Percentiles rank a stretch among this genome's conserved stretches.
These are phyloP conservation scores for Eristalis intricaria DNA, from an alignment of 2,888 invertebrate genomes.

Conservation along the genomic window DNA sequence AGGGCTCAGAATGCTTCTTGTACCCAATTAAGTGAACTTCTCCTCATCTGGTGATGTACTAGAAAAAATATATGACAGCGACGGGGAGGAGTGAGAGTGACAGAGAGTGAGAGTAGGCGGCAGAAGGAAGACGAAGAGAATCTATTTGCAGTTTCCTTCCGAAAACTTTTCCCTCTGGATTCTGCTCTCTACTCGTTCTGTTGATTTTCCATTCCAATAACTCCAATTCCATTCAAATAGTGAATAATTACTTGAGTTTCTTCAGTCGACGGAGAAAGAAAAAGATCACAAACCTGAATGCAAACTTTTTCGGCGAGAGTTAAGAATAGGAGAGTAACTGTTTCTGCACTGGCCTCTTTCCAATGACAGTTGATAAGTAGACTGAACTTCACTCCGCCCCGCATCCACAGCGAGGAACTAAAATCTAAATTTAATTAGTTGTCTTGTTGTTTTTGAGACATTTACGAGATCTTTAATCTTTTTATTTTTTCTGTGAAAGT, in stretches of 20 bases:
- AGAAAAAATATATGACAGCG: no score
- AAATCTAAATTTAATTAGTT: not conserved
- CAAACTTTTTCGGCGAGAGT: not conserved
- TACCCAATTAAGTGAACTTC: not conserved
- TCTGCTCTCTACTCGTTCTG: constrained; percentile 15
- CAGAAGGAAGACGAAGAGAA: not conserved
- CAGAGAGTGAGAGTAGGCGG: not conserved
- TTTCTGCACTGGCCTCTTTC: not conserved
- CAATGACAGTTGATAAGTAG: not conserved
- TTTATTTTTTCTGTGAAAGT: not conserved
- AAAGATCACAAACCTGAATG: not conserved
- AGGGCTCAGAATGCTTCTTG: not conserved
- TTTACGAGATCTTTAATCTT: not conserved
- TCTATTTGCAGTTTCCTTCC: constrained; percentile 6
- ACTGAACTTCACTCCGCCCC: not conserved
- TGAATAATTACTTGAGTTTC: constrained; percentile 48
- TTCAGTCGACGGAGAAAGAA: not conserved
- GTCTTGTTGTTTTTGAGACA: not conserved
- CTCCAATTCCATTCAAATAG: constrained; percentile 42
- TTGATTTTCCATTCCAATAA: constrained; percentile 64
- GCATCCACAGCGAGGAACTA: not conserved
- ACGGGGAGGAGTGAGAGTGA: not conserved
- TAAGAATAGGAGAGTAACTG: not conserved
- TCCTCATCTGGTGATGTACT: not conserved
- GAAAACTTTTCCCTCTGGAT: constrained; percentile 26